Evolutionary conservation across 2,888 invertebrate species (phyloP).

Genomic region (Pseudolycoriella hygida): DNA sequence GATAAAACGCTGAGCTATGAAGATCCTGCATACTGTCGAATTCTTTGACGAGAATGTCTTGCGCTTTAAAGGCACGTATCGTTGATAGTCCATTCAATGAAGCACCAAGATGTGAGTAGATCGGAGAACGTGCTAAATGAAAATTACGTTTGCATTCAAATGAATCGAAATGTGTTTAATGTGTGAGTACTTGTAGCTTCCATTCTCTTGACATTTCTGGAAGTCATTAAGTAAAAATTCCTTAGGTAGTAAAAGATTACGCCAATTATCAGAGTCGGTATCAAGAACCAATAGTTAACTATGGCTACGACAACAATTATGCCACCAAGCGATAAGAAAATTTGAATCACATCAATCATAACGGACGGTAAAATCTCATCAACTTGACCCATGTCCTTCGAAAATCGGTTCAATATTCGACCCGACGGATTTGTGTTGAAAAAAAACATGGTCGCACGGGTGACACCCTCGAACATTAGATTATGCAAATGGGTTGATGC

Average conservation of each 20-base stretch:
- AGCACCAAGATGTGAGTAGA: conserved; percentile 85
- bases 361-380: conserved; percentile 28
- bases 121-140: conserved; percentile 69
- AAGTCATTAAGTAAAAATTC: conserved; percentile 59
- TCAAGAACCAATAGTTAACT: conserved; percentile 54
- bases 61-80: conserved; percentile 74
- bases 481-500: conserved; percentile 67
- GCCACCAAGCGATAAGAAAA: conserved; percentile 64
- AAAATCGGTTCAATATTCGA: conserved; percentile 70
- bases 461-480: conserved; percentile 66
- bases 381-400: conserved; percentile 59
- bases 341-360: conserved; percentile 38
- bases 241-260: conserved; percentile 58
- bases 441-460: conserved; percentile 66
- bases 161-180: neutral
- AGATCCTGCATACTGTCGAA: conserved; percentile 69
- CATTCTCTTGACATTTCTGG: conserved; percentile 62
- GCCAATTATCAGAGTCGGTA: conserved; percentile 52
- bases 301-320: conserved; percentile 60
- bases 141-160: neutral
- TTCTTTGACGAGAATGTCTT: conserved; percentile 56
- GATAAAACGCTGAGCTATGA: conserved; percentile 83
- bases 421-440: conserved; percentile 78
- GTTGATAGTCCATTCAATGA: conserved; percentile 80
- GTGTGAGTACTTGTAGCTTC: conserved; percentile 70